Conservation (phyloP, 2,797 vertebrate species). For the Gymnothorax reevesii region DNA sequence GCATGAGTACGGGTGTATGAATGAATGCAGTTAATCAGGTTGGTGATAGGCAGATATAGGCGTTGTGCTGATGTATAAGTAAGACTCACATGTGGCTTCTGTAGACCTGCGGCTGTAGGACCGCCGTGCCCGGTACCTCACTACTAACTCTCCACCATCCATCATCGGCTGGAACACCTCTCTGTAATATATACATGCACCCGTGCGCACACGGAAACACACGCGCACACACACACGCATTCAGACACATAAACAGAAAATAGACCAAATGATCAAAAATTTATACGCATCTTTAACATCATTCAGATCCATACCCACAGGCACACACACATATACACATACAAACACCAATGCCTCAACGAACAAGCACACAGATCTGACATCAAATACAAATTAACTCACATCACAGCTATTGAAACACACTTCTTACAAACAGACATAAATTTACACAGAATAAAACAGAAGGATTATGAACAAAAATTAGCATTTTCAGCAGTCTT, state of each 20-base stretch:
- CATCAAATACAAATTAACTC: not conserved
- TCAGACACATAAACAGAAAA: not conserved
- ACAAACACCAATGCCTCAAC: too few relatives aligned
- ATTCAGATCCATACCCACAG: not conserved
- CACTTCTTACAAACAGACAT: constrained; percentile 6
- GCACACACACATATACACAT: not conserved
- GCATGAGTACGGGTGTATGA: not conserved
- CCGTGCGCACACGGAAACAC: constrained; percentile 7
- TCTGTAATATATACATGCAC: constrained; percentile 56
- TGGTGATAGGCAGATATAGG: not conserved
- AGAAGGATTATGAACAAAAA: not conserved
- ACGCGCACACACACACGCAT: not conserved
- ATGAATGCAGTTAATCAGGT: not conserved
- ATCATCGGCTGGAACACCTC: constrained; percentile 87
- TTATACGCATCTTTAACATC: not conserved
- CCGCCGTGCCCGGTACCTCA: constrained; percentile 83
- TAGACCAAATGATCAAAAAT: not conserved
- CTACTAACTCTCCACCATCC: constrained; percentile 87
- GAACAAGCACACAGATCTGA: not conserved
- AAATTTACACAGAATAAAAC: constrained; percentile 29
- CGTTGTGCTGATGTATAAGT: not conserved
- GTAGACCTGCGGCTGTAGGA: constrained; percentile 88
- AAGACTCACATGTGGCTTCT: constrained; percentile 84
- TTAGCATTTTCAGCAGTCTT: not conserved
- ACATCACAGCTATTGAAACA: not conserved